Conservation (phyloP, 2,113 vertebrate genomes). For the Myxocyprinus asiaticus region DNA sequence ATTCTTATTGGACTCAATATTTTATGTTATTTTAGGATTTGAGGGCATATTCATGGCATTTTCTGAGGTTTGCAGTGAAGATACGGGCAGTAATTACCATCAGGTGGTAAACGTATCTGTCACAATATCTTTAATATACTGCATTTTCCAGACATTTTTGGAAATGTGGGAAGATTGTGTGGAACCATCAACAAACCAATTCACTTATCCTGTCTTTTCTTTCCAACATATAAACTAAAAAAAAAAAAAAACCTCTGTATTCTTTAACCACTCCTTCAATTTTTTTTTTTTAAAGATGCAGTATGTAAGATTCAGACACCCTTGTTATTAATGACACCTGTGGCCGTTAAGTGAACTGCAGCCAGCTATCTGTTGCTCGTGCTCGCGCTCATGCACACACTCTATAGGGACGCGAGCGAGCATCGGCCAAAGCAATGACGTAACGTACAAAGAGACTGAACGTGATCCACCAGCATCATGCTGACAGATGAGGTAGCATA, state of each 20-base stretch:
- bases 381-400: too few relatives aligned
- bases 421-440: too few relatives aligned
- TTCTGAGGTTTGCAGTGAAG: conserved; percentile 21
- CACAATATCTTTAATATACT: conserved; percentile 27
- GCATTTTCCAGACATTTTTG: conserved; percentile 30
- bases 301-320: too few relatives aligned
- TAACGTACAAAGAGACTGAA: too few relatives aligned
- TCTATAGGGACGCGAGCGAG: too few relatives aligned
- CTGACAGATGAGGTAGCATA: too few relatives aligned
- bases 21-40: conserved; percentile 43
- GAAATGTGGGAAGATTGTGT: conserved; percentile 18
- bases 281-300: too few relatives aligned
- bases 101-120: conserved; percentile 35
- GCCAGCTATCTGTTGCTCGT: too few relatives aligned
- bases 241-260: neutral
- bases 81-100: conserved; percentile 40
- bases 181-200: conserved; percentile 20
- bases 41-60: too few relatives aligned
- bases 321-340: too few relatives aligned
- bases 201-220: conserved; percentile 1
- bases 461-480: too few relatives aligned
- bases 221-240: neutral
- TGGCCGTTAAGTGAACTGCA: too few relatives aligned
- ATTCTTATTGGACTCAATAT: conserved; percentile 46
- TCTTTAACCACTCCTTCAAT: neutral